These are phyloP conservation scores for Apamea monoglypha DNA, from an alignment of 2,888 invertebrate species.

Conservation along the genomic window DNA sequence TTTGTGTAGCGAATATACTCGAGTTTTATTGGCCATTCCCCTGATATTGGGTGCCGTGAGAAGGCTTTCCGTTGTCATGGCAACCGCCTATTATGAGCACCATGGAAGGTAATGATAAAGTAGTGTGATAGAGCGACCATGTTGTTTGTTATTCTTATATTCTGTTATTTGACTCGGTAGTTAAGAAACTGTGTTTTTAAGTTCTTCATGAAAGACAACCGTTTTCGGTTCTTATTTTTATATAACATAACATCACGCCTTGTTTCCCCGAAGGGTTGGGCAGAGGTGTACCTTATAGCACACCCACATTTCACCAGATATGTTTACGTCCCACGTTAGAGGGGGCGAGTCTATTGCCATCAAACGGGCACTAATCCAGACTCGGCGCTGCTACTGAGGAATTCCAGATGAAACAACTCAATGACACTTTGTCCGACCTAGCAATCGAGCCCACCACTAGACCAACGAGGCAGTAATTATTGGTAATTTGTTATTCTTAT, in stretches of 20 bases:
- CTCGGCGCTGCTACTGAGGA: background rate
- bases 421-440: background rate
- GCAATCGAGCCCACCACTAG: background rate
- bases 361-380: background rate
- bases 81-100: constrained; percentile 65
- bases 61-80: constrained; percentile 71
- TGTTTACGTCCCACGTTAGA: background rate
- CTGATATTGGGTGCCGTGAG: constrained; percentile 79
- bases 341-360: background rate
- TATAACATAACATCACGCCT: background rate
- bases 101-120: constrained; percentile 61
- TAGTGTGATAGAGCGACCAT: constrained; percentile 49
- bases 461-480: background rate
- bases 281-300: background rate
- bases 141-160: constrained; percentile 41
- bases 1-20: constrained; percentile 78
- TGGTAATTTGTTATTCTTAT: constrained; percentile 33
- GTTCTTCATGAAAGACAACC: background rate
- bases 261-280: background rate
- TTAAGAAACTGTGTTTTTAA: constrained; percentile 20
- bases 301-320: background rate
- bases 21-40: constrained; percentile 83
- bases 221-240: constrained; percentile 32
- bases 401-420: background rate
- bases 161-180: constrained; percentile 45